phyloP scores from a whole-genome alignment of 2,113 vertebrate genomes.

The Corythaeola cristata region DNA sequence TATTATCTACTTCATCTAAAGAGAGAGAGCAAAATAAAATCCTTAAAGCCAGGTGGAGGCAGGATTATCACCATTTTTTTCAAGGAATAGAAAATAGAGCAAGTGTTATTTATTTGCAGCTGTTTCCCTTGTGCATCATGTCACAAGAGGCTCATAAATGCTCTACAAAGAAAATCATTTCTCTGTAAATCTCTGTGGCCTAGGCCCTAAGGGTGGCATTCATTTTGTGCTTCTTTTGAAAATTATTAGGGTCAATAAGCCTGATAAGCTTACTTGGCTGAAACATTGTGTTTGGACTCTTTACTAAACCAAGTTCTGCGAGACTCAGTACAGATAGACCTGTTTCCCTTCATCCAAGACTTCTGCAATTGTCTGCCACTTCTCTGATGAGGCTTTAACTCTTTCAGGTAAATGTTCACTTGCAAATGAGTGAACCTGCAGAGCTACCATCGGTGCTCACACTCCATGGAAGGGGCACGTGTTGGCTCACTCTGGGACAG shows the following conservation, averaged over 20 bases:
- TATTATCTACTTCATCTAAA: neutral
- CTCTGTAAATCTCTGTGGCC: neutral
- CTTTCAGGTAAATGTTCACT: neutral
- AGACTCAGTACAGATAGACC: neutral
- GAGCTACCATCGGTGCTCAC: rapidly evolving
- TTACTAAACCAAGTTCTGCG: neutral
- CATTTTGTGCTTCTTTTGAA: neutral
- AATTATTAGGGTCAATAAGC: neutral
- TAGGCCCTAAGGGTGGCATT: neutral
- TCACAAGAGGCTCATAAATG: neutral
- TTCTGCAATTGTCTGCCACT: neutral
- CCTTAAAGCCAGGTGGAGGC: neutral
- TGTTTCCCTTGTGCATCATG: neutral
- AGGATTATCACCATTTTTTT: neutral
- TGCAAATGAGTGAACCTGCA: neutral
- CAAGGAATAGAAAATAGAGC: neutral
- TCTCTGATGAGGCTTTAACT: neutral
- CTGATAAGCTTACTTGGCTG: neutral
- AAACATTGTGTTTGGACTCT: neutral
- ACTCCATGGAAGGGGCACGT: neutral
- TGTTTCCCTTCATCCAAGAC: neutral
- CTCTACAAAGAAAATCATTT: neutral
- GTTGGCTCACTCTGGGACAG: neutral
- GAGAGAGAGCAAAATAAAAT: neutral
- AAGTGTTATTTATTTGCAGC: neutral